Conservation (phyloP, 2,797 vertebrate genomes). For the Austrolebias charrua region DNA sequence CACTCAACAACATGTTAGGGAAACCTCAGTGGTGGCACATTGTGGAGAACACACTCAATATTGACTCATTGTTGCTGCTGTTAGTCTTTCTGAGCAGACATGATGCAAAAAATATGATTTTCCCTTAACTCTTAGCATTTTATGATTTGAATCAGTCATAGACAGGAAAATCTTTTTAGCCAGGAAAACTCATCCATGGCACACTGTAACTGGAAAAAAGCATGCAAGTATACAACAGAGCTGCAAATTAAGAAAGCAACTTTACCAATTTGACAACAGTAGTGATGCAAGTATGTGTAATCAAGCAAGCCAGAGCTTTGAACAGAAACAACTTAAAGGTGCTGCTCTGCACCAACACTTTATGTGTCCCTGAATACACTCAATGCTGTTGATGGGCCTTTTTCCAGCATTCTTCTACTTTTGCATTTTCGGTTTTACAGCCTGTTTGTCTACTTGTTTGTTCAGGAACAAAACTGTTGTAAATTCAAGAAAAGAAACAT, state of each 20-base stretch:
- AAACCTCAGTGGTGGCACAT: constrained; percentile 24
- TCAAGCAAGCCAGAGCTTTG: neutral
- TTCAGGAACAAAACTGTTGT: no score
- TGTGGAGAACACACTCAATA: constrained; percentile 17
- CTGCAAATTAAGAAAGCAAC: constrained; percentile 8
- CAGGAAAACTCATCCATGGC: neutral
- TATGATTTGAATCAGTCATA: neutral
- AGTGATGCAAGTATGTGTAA: constrained; percentile 20
- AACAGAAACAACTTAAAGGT: neutral
- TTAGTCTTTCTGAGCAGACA: constrained; percentile 1
- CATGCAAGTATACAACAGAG: constrained; percentile 1
- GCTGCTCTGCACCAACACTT: neutral
- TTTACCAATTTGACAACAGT: constrained; percentile 2
- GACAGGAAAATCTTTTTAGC: neutral
- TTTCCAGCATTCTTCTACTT: neutral
- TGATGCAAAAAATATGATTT: constrained; percentile 29
- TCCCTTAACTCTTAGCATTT: constrained; percentile 8
- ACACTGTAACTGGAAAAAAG: neutral
- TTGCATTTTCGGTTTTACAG: neutral
- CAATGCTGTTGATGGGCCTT: neutral
- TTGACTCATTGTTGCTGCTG: constrained; percentile 22
- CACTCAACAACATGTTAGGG: constrained; percentile 41
- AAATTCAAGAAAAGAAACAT: no score
- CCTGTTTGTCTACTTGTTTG: no score
- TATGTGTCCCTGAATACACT: neutral